phyloP scores from a whole-genome alignment of 2,113 vertebrate genomes.

The Xyliphius kryptos region DNA sequence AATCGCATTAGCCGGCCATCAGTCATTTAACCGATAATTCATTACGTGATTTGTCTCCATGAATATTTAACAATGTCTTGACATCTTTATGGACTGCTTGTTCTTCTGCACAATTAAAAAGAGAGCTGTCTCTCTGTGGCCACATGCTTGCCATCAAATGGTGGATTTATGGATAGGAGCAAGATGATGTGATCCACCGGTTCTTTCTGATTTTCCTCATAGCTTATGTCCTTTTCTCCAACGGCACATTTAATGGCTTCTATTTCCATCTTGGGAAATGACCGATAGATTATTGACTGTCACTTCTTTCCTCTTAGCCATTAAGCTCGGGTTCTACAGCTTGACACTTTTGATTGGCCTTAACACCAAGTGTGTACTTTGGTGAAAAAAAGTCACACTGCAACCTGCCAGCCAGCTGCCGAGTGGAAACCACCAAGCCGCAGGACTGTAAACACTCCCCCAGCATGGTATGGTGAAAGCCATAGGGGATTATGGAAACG shows the following conservation, averaged over 20 bases:
- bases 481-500: background rate
- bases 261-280: background rate
- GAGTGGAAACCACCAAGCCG: constrained; percentile 44
- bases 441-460: constrained; percentile 65
- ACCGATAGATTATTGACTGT: background rate
- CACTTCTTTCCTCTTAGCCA: background rate
- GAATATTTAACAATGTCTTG: constrained; percentile 79
- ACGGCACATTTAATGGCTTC: background rate
- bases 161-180: constrained; percentile 62
- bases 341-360: constrained; percentile 35
- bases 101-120: constrained; percentile 68
- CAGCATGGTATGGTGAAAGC: constrained; percentile 51
- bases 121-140: constrained; percentile 62
- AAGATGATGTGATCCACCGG: constrained; percentile 42
- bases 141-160: constrained; percentile 67
- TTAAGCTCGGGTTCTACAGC: background rate
- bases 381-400: constrained; percentile 19
- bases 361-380: constrained; percentile 18
- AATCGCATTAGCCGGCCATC: constrained; percentile 80
- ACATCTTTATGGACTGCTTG: constrained; percentile 77
- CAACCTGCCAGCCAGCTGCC: constrained; percentile 4
- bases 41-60: constrained; percentile 72
- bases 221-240: background rate
- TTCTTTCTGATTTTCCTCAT: constrained; percentile 38
- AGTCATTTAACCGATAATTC: constrained; percentile 72